A percentile compares a stretch with the other conserved stretches of the same genome.
phyloP scores from a whole-genome alignment of 1,140 invertebrate species.

The Hyles vespertilio region DNA sequence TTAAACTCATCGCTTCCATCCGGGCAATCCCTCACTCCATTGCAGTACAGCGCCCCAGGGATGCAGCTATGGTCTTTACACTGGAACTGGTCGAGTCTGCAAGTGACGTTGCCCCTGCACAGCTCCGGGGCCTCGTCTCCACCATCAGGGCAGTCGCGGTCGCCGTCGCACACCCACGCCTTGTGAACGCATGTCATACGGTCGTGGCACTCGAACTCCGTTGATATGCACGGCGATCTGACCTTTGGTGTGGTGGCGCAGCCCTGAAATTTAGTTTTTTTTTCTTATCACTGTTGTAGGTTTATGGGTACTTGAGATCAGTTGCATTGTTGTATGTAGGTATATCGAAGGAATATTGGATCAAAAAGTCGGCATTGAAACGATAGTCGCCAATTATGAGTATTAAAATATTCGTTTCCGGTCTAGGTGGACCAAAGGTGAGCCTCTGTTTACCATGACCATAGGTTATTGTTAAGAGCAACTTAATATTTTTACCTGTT shows the following conservation, averaged over 20 bases:
- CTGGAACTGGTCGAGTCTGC: conserved; percentile 88
- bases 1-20: conserved; percentile 90
- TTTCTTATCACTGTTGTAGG: no score
- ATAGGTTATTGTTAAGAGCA: no score
- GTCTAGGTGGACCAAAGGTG: no score
- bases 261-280: conserved; percentile 58
- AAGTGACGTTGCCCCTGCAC: conserved; percentile 85
- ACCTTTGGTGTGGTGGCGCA: conserved; percentile 74
- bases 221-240: conserved; percentile 78
- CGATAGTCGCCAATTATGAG: no score
- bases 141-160: conserved; percentile 89
- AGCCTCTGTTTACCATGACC: no score
- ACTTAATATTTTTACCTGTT: no score
- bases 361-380: no score
- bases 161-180: conserved; percentile 91
- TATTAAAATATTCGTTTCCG: no score
- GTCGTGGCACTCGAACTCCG: conserved; percentile 91
- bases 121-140: conserved; percentile 83
- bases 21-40: conserved; percentile 87
- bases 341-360: no score
- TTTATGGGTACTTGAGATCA: no score
- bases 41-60: conserved; percentile 87
- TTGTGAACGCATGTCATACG: conserved; percentile 90
- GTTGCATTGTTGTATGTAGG: no score
- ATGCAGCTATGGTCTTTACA: conserved; percentile 90